Base-by-base conservation (phyloP, 1,140 invertebrate genomes). In the Ceratitis capitata region DNA sequence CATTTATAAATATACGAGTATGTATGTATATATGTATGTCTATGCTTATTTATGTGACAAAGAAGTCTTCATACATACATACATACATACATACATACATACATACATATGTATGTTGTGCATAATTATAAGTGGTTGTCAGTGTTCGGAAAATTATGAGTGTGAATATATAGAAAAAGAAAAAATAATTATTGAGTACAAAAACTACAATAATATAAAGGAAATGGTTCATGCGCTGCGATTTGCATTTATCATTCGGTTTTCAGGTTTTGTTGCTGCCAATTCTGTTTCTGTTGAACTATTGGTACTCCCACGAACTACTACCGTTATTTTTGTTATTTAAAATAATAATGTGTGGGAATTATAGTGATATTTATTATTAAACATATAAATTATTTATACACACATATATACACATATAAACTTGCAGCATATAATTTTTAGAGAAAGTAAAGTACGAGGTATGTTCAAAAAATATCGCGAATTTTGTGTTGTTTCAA, bases 141-240 rank as follows among this genome's bases (percentile, higher is more conserved):
- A 12, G 29, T 64, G 58, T 26, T 42, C 69, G 69, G 69, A 26
- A 78, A 78, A 78, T 78, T 47, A 78, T 78, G 39, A 78, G 42
- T 78, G 42, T 78, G 69, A 23, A 47, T 78, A 78, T 78, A 78
- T n/a, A n/a, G n/a, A n/a, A n/a, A n/a, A n/a, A n/a, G n/a, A n/a
- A n/a, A n/a, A 78, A 78, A 78, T 23, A 78, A 39, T 47, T 19
- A 78, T 78, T 45, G 45, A 78, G 19, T 10, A 45, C n/a, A 26
- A n/a, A 78, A 45, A n/a, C n/a, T n/a, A n/a, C n/a, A 45, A 78
- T 78, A 26, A 78, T 78, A 45, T 78, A 45, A 78, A 45, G 69
- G 35, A 45, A 45, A 47, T 45, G 10, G 39, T 78, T 78, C 69
- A 78, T 78, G 23, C 39, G 39, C 19, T 19, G 19, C 39, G 39